phyloP scores from a whole-genome alignment of 2,113 vertebrate genomes.

The Vanacampus margaritifer region DNA sequence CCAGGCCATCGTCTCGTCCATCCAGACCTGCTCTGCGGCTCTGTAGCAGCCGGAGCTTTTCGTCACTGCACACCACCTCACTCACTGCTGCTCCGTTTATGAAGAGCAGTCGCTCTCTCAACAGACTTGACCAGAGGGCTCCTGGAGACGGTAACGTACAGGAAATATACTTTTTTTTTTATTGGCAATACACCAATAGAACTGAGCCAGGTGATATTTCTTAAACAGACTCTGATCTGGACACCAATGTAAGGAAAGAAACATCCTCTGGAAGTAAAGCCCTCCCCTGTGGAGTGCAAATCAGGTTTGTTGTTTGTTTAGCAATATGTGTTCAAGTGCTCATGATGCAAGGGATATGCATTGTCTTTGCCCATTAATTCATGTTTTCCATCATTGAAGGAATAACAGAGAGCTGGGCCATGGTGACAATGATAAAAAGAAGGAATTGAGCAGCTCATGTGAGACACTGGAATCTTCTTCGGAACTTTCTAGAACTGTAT shows the following conservation, averaged over 20 bases:
- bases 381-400: slow-evolving; percentile 22
- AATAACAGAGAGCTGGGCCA: slow-evolving; percentile 12
- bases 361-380: background rate
- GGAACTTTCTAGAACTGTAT: slow-evolving; percentile 14
- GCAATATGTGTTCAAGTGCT: background rate
- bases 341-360: background rate
- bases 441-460: slow-evolving; percentile 34
- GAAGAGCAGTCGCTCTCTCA: slow-evolving; percentile 58
- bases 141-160: slow-evolving; percentile 31
- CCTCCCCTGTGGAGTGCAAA: slow-evolving; percentile 13
- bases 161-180: background rate
- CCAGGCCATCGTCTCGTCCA: slow-evolving; percentile 9
- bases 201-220: background rate
- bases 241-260: slow-evolving; percentile 15
- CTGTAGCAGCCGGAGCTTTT: slow-evolving; percentile 58
- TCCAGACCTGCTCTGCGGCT: slow-evolving; percentile 31
- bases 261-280: slow-evolving; percentile 16
- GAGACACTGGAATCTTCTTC: slow-evolving; percentile 22
- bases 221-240: slow-evolving; percentile 20
- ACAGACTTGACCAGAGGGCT: slow-evolving; percentile 51
- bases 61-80: slow-evolving; percentile 48
- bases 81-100: slow-evolving; percentile 39
- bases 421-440: slow-evolving; percentile 18
- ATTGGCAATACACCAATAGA: background rate
- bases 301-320: slow-evolving; percentile 33